Percentiles rank a stretch among this genome's conserved stretches.
These are phyloP conservation scores for Helicorthomorpha holstii DNA, from an alignment of 1,140 invertebrate genomes.

Conservation along the genomic window DNA sequence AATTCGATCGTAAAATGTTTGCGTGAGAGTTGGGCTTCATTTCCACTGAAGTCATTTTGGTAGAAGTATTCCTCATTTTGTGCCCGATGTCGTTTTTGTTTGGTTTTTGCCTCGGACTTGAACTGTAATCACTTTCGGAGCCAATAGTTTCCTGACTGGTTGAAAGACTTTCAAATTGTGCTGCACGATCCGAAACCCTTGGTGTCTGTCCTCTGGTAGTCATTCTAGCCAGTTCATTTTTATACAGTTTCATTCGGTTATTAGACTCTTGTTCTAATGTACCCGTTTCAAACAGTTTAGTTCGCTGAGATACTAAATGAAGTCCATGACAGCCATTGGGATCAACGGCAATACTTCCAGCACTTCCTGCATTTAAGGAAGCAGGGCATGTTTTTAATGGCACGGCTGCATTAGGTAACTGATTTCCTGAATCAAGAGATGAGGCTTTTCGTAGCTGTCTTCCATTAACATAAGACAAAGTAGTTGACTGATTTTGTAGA, in stretches of 20 bases:
- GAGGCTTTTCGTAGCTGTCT: constrained; percentile 4
- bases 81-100: not conserved
- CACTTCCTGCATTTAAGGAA: too few species aligned
- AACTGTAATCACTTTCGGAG: constrained; percentile 6
- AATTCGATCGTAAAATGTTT: too few species aligned
- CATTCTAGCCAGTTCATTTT: constrained; percentile 50
- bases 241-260: constrained; percentile 45
- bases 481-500: too few species aligned
- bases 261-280: constrained; percentile 27
- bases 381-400: too few species aligned
- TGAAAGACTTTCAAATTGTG: constrained; percentile 44
- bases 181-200: constrained; percentile 50
- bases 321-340: too few species aligned
- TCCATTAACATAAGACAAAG: too few species aligned
- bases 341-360: too few species aligned
- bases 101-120: not conserved
- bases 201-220: constrained; percentile 47
- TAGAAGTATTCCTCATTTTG: too few species aligned
- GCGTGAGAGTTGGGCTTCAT: too few species aligned
- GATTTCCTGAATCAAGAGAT: constrained; percentile 3
- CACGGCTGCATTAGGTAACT: too few species aligned
- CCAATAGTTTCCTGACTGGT: constrained; percentile 7
- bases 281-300: constrained; percentile 50
- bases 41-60: too few species aligned
- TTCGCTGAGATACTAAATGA: constrained; percentile 31